Conservation (phyloP, 2,888 invertebrate species). For the Heliconius sara region DNA sequence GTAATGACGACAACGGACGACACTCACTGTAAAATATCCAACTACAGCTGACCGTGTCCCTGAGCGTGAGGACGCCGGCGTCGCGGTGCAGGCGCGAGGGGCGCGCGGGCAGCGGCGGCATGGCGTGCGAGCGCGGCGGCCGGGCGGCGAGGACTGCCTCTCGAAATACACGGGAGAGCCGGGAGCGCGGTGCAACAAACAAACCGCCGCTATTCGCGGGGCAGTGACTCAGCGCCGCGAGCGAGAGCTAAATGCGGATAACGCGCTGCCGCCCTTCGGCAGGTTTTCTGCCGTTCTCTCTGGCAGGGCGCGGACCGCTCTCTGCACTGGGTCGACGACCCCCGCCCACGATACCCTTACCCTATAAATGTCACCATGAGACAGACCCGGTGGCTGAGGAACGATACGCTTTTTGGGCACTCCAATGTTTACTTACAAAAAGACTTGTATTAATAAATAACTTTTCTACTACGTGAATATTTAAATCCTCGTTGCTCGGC, state of each 20-base stretch:
- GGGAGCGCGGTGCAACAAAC: conserved; percentile 82
- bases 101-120: conserved; percentile 79
- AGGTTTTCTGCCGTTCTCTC: conserved; percentile 79
- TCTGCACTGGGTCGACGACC: conserved; percentile 79
- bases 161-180: conserved; percentile 79
- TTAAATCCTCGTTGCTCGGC: neutral
- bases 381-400: neutral
- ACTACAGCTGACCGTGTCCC: conserved; percentile 88
- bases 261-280: conserved; percentile 79
- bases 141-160: conserved; percentile 77
- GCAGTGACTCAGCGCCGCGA: conserved; percentile 80
- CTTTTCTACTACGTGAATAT: neutral
- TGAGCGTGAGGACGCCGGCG: conserved; percentile 85
- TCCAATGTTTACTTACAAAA: conserved; percentile 3
- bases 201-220: conserved; percentile 81
- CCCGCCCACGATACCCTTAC: conserved; percentile 67
- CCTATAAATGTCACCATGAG: conserved; percentile 61
- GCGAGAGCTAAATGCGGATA: conserved; percentile 82
- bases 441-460: conserved; percentile 3
- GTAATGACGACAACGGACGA: conserved; percentile 51
- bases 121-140: conserved; percentile 71
- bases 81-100: conserved; percentile 65
- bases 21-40: conserved; percentile 90
- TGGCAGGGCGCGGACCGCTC: conserved; percentile 51
- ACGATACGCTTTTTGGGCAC: neutral